Evolutionary conservation across 2,113 vertebrate species (phyloP).

Genomic region (Zonotrichia leucophrys): DNA sequence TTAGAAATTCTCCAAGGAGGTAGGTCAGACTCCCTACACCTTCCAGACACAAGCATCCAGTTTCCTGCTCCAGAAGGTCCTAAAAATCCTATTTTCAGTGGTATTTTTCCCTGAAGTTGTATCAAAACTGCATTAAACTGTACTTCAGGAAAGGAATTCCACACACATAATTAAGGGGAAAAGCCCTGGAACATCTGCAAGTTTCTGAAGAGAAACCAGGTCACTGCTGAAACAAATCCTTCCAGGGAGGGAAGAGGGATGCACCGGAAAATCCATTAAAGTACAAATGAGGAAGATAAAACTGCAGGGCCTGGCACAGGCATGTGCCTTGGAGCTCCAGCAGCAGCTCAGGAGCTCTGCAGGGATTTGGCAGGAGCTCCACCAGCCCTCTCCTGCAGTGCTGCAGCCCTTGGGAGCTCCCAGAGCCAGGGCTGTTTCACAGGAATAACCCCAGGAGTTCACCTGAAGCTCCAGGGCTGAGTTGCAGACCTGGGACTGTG

Average conservation of each 20-base stretch:
- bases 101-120: rapidly evolving
- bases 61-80: not conserved
- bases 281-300: not conserved
- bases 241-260: not conserved
- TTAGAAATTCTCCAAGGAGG: not conserved
- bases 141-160: not conserved
- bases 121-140: not conserved
- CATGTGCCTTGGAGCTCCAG: not conserved
- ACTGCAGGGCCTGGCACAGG: not conserved
- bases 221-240: not conserved
- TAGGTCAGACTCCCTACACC: not conserved
- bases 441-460: rapidly evolving
- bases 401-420: not conserved
- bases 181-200: not conserved
- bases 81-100: not conserved
- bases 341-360: not conserved
- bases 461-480: not conserved
- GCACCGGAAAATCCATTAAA: not conserved
- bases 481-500: not conserved
- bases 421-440: not conserved
- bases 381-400: not conserved
- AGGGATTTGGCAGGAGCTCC: not conserved
- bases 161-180: not conserved
- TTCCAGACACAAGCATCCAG: not conserved
- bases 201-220: not conserved